Evolutionary conservation across 2,888 invertebrate species (phyloP), one percentile per base, ranked within the genome.

Genomic region (Hydropsyche betteni): DNA sequence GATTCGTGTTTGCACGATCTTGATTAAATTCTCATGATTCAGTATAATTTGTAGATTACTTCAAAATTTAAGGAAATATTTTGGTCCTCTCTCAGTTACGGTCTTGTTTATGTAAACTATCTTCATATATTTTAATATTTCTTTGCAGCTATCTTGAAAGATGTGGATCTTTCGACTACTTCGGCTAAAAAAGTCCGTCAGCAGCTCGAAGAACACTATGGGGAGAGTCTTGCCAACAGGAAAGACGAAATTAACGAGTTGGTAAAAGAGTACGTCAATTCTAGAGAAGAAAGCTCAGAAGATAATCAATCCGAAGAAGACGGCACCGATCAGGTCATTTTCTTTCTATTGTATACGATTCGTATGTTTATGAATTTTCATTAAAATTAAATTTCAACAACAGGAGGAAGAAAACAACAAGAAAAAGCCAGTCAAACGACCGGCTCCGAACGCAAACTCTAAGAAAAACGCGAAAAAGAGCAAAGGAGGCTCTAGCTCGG

Each of bases 151-250:
- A 95, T 97, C 82, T 89, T 98, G 36, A 93, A 95, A 85, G 92
- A 92, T 84, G 95, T 96, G 7, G 94, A 97, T 83, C 88, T 97
- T 33, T 90, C 92, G 7, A 90, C 91, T 74, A 93, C 94, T 80
- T 94, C 97, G 4, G 93, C 95, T 6, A 97, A 97, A 83, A 95
- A 95, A 84, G 95, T 98, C 14, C 91, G 97, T 68, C 92, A 92
- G 83, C 92, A 94, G 82, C 86, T 98, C 80, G 96, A 97, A 84
- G 91, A 93, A 80, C 92, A 93, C 81, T 88, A 96, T 7, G 92
- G 91, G 52, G 88, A 91, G 70, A 94, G 96, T 81, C 87, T 98
- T 68, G 86, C 91, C 6, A 90, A 85, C 69, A 93, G 95, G 81
- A 96, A 94, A 85, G 92, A 94, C 83, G 91, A 95, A 84, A 94